phyloP scores from a whole-genome alignment of 2,113 vertebrate species.

The Emydura subglobosa region DNA sequence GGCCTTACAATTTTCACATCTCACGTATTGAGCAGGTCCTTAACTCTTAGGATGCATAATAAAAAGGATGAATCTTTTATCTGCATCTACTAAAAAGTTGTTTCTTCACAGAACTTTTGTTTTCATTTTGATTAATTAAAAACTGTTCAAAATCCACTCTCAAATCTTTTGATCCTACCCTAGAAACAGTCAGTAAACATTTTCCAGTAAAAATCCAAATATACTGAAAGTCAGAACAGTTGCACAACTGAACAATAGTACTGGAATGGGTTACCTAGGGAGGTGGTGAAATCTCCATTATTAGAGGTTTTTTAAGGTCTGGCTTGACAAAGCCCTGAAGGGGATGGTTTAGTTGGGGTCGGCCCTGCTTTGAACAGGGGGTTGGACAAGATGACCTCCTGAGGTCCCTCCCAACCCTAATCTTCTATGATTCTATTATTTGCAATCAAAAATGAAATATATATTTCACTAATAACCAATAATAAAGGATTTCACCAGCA shows the following conservation, averaged over 20 bases:
- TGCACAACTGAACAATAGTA: neutral
- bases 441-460: neutral
- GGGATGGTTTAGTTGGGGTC: too few relatives aligned
- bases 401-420: too few relatives aligned
- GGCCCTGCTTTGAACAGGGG: too few relatives aligned
- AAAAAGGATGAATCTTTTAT: neutral
- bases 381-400: too few relatives aligned
- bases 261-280: too few relatives aligned
- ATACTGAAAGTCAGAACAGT: neutral
- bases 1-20: neutral
- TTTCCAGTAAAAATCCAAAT: neutral
- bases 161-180: neutral
- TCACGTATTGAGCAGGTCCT: neutral
- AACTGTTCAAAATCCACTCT: neutral
- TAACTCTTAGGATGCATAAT: rapidly evolving
- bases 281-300: too few relatives aligned
- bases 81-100: neutral
- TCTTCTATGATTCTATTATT: too few relatives aligned
- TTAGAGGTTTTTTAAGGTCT: too few relatives aligned
- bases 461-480: neutral
- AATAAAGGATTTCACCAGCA: neutral
- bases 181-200: conserved; percentile 30
- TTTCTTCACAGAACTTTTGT: neutral
- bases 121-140: neutral
- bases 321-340: too few relatives aligned